Evolutionary conservation across 2,113 vertebrate species (phyloP).

Genomic region (Genyomyrus donnyi): DNA sequence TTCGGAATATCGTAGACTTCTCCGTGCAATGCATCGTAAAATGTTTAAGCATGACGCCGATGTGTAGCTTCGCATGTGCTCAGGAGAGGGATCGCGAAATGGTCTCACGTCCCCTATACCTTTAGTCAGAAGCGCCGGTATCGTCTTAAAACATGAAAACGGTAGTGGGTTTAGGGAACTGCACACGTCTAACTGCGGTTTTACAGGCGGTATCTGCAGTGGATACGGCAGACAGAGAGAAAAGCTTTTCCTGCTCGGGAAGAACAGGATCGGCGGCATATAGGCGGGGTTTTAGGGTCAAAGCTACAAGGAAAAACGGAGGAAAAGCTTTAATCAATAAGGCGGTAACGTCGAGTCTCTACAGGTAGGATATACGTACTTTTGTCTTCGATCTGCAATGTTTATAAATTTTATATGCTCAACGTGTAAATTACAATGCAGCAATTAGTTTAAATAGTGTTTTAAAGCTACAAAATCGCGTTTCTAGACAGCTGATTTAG

Average conservation of each 20-base stretch:
- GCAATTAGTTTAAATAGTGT: neutral
- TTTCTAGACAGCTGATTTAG: neutral
- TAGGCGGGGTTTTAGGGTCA: constrained; percentile 18
- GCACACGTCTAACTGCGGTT: neutral
- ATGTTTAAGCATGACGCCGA: neutral
- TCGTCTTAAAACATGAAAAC: neutral
- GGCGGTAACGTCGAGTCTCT: neutral
- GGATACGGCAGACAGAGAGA: neutral
- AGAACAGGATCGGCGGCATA: neutral
- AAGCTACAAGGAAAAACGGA: neutral
- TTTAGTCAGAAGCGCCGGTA: neutral
- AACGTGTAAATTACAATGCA: neutral
- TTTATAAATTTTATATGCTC: no score
- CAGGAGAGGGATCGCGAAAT: neutral
- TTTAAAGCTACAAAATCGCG: neutral
- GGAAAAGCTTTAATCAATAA: neutral
- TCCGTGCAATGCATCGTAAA: neutral
- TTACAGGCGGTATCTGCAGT: neutral
- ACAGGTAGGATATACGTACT: neutral
- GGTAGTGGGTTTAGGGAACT: neutral
- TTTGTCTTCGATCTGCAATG: neutral
- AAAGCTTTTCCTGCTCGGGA: neutral
- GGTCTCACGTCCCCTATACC: neutral
- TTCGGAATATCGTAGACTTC: neutral
- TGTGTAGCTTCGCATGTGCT: neutral